Conservation (phyloP, 2,888 invertebrate species). For the Pachycephus smyrnensis region DNA sequence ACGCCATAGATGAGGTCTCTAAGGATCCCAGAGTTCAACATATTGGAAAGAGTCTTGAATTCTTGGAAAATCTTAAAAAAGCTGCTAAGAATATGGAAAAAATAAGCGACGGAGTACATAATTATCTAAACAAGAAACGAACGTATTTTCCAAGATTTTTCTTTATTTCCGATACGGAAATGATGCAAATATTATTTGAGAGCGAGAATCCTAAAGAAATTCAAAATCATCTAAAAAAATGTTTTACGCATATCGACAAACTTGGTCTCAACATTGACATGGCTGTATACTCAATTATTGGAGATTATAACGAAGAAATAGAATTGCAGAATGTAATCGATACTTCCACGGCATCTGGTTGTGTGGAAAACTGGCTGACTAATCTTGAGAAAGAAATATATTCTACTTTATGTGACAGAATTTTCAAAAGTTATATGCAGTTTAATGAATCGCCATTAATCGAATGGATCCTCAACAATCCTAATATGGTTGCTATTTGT, state of each 20-base stretch:
- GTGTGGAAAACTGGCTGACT: slow-evolving; percentile 77
- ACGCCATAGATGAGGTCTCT: slow-evolving; percentile 58
- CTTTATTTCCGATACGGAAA: slow-evolving; percentile 81
- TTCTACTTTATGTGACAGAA: slow-evolving; percentile 60
- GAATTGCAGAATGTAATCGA: slow-evolving; percentile 68
- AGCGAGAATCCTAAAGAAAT: slow-evolving; percentile 74
- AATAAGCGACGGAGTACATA: slow-evolving; percentile 74
- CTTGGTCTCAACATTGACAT: slow-evolving; percentile 69
- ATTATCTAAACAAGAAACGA: slow-evolving; percentile 76
- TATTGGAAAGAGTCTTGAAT: slow-evolving; percentile 43
- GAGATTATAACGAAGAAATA: slow-evolving; percentile 73
- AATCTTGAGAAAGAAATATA: slow-evolving; percentile 74
- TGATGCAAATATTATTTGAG: slow-evolving; percentile 79
- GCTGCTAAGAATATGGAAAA: slow-evolving; percentile 71
- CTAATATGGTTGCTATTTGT: slow-evolving; percentile 75
- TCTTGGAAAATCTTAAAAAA: slow-evolving; percentile 59
- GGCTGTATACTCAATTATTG: slow-evolving; percentile 73
- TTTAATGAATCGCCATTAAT: slow-evolving; percentile 60
- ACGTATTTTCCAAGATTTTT: slow-evolving; percentile 80
- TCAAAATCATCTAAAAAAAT: slow-evolving; percentile 75
- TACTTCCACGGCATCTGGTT: slow-evolving; percentile 70
- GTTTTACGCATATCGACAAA: slow-evolving; percentile 76
- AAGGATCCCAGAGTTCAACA: slow-evolving; percentile 47
- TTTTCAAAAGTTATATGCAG: slow-evolving; percentile 48
- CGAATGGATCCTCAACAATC: slow-evolving; percentile 73